phyloP scores from a whole-genome alignment of 2,797 vertebrate genomes.

The Picus viridis region DNA sequence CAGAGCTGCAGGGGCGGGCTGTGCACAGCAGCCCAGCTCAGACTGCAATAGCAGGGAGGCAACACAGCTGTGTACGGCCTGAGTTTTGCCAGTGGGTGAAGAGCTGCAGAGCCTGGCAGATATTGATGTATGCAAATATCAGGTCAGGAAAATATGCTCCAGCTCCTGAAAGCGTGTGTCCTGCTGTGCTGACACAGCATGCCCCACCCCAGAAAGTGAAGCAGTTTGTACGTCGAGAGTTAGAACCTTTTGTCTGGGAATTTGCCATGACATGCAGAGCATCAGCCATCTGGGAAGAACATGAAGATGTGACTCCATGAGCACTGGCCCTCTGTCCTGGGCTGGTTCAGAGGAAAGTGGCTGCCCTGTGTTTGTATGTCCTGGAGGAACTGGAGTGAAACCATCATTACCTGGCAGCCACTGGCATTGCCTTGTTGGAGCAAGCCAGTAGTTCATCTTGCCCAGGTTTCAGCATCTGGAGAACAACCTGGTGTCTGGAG shows the following conservation, averaged over 20 bases:
- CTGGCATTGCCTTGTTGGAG: background rate
- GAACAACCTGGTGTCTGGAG: background rate
- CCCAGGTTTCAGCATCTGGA: background rate
- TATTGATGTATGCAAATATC: slow-evolving; percentile 10
- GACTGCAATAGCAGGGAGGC: background rate
- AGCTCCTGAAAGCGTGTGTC: background rate
- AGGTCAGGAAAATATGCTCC: slow-evolving; percentile 1
- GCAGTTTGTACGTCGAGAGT: background rate
- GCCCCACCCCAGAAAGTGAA: background rate
- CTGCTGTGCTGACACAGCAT: background rate
- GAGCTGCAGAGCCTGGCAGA: slow-evolving; percentile 20
- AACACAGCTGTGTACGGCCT: fast-evolving
- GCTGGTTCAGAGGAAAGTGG: background rate
- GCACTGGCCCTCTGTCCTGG: background rate
- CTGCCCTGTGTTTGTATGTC: background rate
- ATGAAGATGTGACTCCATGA: background rate
- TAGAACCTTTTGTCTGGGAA: background rate
- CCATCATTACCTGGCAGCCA: background rate
- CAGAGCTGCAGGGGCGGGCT: background rate
- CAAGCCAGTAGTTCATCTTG: background rate
- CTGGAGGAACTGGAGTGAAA: background rate
- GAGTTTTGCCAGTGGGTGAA: background rate
- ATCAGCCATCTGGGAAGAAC: background rate
- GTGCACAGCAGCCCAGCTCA: background rate
- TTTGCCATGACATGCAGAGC: background rate